These are phyloP conservation scores for Halcyon smyrnensis DNA, from an alignment of 2,797 vertebrate species.

Conservation along the genomic window DNA sequence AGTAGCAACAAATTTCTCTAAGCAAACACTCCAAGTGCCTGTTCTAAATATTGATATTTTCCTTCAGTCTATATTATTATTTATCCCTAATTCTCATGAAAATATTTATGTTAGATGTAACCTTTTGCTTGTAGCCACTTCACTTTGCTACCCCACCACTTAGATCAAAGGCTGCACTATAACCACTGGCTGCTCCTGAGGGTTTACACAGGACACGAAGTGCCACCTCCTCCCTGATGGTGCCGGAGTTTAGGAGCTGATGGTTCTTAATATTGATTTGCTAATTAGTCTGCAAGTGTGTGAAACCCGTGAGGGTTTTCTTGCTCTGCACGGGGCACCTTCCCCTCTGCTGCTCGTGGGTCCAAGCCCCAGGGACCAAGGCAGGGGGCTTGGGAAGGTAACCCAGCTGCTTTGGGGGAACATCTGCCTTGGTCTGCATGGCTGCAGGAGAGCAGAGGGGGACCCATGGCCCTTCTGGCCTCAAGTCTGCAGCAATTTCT, in stretches of 20 bases:
- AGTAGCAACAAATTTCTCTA: neutral
- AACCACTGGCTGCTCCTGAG: accelerated
- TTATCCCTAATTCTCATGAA: neutral
- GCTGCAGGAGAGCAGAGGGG: neutral
- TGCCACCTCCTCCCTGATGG: accelerated
- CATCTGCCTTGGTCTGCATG: neutral
- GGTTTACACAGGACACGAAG: neutral
- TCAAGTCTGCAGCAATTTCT: neutral
- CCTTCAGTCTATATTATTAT: neutral
- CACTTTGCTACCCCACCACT: neutral
- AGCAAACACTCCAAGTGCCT: neutral
- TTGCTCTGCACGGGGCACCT: accelerated
- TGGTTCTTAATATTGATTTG: neutral
- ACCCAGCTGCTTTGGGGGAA: neutral
- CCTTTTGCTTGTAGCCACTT: neutral
- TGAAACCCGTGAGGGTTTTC: neutral
- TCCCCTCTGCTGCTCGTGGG: neutral
- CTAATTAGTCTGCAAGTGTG: neutral
- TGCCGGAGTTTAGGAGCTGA: neutral
- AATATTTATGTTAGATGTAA: neutral
- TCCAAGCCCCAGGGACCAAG: neutral
- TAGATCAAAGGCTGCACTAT: neutral
- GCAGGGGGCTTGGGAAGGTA: neutral
- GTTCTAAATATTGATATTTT: neutral
- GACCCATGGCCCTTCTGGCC: neutral